phyloP scores from a whole-genome alignment of 2,113 vertebrate species.

The Lampris megalopsis region DNA sequence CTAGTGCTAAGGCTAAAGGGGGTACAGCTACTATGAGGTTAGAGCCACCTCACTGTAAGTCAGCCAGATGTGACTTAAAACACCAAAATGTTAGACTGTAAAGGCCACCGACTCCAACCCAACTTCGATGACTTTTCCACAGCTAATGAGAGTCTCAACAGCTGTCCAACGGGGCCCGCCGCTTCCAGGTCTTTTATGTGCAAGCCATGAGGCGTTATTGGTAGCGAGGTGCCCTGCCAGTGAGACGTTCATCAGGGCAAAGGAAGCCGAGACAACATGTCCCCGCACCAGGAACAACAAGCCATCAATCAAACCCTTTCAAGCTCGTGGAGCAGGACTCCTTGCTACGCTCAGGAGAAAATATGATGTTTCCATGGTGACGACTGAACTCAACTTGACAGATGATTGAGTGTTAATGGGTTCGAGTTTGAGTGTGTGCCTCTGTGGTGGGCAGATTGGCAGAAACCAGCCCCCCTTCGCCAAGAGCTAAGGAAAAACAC shows the following conservation, averaged over 20 bases:
- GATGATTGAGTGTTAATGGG: slow-evolving; percentile 22
- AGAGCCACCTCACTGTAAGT: neutral
- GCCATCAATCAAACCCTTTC: slow-evolving; percentile 60
- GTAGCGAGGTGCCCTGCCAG: neutral
- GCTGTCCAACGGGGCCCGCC: slow-evolving; percentile 36
- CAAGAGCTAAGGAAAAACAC: slow-evolving; percentile 1
- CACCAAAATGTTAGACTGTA: neutral
- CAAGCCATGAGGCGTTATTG: slow-evolving; percentile 4
- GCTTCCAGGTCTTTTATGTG: slow-evolving; percentile 36
- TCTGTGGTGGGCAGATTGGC: neutral
- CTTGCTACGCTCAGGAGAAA: slow-evolving; percentile 41
- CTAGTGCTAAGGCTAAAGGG: neutral
- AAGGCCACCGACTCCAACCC: neutral
- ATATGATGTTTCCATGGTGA: slow-evolving; percentile 14
- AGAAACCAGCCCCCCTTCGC: neutral
- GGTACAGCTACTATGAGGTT: no score
- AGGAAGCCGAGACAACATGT: slow-evolving; percentile 30
- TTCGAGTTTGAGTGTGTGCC: slow-evolving; percentile 21
- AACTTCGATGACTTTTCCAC: neutral
- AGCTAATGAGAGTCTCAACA: slow-evolving; percentile 44
- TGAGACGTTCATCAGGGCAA: neutral
- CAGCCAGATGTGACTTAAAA: neutral
- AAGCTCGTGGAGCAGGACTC: slow-evolving; percentile 43
- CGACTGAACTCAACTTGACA: slow-evolving; percentile 36
- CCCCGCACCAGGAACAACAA: slow-evolving; percentile 30